These are phyloP conservation scores for Rhamphomyia laevipes DNA, from an alignment of 2,888 invertebrate species.

Conservation along the genomic window DNA sequence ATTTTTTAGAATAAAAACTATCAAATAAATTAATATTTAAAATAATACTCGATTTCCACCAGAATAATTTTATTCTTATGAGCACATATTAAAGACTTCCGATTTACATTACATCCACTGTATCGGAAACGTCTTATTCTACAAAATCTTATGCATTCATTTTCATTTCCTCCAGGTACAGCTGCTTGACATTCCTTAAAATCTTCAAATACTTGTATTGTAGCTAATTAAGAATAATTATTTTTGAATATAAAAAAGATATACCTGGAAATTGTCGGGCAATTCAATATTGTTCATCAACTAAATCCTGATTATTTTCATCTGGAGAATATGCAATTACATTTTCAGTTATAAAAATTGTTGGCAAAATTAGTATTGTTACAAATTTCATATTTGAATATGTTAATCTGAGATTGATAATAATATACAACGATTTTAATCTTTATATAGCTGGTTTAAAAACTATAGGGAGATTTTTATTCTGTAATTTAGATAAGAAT, in stretches of 20 bases:
- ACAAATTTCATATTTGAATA: too few relatives aligned
- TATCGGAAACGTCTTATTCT: background rate
- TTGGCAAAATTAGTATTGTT: too few relatives aligned
- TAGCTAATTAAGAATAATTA: conserved; percentile 2
- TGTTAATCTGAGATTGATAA: too few relatives aligned
- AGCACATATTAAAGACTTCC: conserved; percentile 7
- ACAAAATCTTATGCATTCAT: conserved; percentile 7
- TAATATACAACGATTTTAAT: too few relatives aligned
- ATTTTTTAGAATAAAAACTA: too few relatives aligned
- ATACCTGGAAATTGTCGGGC: conserved; percentile 2
- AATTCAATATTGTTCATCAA: too few relatives aligned
- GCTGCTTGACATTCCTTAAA: background rate
- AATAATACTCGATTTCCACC: conserved; percentile 1
- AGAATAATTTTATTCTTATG: conserved; percentile 4
- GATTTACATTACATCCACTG: conserved; percentile 7
- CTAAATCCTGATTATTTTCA: too few relatives aligned
- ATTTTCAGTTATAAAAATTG: too few relatives aligned
- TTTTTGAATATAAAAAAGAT: background rate
- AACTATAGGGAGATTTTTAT: too few relatives aligned
- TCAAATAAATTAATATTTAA: background rate
- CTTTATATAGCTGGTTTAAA: too few relatives aligned
- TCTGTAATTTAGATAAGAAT: too few relatives aligned
- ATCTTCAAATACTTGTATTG: conserved; percentile 3
- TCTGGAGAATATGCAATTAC: too few relatives aligned
- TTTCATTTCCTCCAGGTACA: background rate